A percentile compares a stretch with the other conserved stretches of the same genome.
Conservation (phyloP, 2,888 invertebrate genomes). For the Heliconius aoede region DNA sequence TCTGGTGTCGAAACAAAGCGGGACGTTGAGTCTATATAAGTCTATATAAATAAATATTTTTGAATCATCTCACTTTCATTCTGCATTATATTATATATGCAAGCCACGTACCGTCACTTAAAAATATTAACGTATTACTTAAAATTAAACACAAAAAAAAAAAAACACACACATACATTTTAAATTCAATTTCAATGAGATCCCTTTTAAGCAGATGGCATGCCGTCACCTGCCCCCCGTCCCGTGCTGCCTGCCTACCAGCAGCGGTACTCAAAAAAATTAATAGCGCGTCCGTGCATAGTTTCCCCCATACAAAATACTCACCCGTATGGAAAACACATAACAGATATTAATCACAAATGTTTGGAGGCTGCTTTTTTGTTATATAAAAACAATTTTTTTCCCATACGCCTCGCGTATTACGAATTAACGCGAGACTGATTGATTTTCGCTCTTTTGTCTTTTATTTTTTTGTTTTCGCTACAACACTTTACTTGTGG, state of each 20-base stretch:
- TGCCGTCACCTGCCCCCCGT: slow-evolving; percentile 32
- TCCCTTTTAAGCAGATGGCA: slow-evolving; percentile 47
- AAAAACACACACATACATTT: slow-evolving; percentile 13
- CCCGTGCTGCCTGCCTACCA: neutral
- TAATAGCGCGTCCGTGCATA: slow-evolving; percentile 50
- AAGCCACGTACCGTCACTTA: neutral
- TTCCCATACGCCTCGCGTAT: slow-evolving; percentile 42
- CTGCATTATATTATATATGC: neutral
- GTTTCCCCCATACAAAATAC: slow-evolving; percentile 50
- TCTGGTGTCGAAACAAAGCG: too few relatives aligned
- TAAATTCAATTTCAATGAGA: slow-evolving; percentile 24
- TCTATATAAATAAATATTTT: neutral
- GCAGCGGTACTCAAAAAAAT: slow-evolving; percentile 51
- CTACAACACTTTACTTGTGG: slow-evolving; percentile 1
- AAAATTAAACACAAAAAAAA: slow-evolving; percentile 1
- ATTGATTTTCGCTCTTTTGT: slow-evolving; percentile 42
- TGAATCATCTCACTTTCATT: neutral
- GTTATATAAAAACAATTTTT: slow-evolving; percentile 45
- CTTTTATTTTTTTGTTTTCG: slow-evolving; percentile 15
- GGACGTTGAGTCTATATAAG: too few relatives aligned
- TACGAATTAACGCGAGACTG: slow-evolving; percentile 42
- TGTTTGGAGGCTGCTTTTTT: slow-evolving; percentile 47
- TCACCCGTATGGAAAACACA: slow-evolving; percentile 50
- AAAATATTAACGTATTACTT: slow-evolving; percentile 2
- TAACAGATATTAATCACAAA: slow-evolving; percentile 52